These are phyloP conservation scores for Ctena decussata DNA, from an alignment of 2,888 invertebrate species.

Conservation along the genomic window DNA sequence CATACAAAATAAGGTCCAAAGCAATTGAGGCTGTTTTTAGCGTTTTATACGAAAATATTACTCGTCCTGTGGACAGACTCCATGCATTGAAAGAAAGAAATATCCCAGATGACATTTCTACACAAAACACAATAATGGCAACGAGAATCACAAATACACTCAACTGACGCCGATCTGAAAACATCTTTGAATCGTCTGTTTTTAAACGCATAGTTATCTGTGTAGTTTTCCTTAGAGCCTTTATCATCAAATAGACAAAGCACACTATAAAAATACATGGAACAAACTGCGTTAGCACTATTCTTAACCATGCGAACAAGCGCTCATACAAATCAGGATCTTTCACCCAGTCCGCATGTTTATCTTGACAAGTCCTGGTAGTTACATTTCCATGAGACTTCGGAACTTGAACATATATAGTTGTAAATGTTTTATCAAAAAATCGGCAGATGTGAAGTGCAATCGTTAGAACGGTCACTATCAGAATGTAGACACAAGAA, in stretches of 20 bases:
- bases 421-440: neutral
- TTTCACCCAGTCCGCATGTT: neutral
- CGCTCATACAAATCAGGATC: neutral
- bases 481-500: neutral
- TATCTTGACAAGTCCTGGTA: neutral
- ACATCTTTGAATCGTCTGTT: neutral
- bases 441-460: neutral
- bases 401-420: neutral
- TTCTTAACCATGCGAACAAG: neutral
- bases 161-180: neutral
- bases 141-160: neutral
- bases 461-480: neutral
- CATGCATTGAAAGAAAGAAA: neutral
- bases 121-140: neutral
- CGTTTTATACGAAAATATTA: neutral
- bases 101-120: neutral
- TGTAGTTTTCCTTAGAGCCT: too few species aligned
- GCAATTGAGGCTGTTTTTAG: neutral
- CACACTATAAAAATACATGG: neutral
- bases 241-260: neutral
- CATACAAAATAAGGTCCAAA: neutral
- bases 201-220: too few species aligned
- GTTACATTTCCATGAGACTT: neutral
- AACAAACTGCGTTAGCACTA: neutral
- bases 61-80: neutral